Evolutionary conservation across 2,888 invertebrate genomes (phyloP).

Genomic region (Netelia inedita): DNA sequence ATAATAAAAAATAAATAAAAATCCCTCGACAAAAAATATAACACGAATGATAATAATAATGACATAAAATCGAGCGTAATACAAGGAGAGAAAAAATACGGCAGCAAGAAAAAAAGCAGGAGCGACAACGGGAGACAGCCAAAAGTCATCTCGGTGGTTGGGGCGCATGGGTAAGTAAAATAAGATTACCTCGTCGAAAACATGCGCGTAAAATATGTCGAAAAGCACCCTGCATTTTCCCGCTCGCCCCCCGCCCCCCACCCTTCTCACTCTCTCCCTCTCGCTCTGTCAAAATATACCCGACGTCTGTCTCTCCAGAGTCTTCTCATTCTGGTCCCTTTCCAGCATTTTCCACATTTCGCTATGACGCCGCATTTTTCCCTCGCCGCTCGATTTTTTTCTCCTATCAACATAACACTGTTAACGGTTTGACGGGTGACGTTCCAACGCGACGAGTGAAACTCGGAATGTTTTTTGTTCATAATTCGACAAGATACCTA

Average conservation of each 20-base stretch:
- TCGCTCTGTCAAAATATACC: conserved; percentile 39
- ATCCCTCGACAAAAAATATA: conserved; percentile 7
- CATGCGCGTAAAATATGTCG: conserved; percentile 74
- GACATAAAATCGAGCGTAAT: conserved; percentile 47
- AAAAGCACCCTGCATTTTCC: conserved; percentile 57
- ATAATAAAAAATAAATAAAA: conserved; percentile 42
- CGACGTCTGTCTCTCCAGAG: conserved; percentile 47
- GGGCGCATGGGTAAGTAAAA: conserved; percentile 74
- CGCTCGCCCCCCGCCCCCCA: conserved; percentile 31
- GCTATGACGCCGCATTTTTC: conserved; percentile 7
- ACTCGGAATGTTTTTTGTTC: neutral
- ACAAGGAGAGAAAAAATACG: conserved; percentile 42
- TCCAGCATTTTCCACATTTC: conserved; percentile 19
- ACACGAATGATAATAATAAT: conserved; percentile 42
- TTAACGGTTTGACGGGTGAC: neutral
- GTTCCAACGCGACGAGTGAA: conserved; percentile 3
- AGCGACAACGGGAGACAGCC: conserved; percentile 48
- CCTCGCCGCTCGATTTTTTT: neutral
- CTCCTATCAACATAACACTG: neutral
- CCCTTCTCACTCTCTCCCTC: conserved; percentile 33
- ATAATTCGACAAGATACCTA: neutral
- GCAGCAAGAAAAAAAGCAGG: neutral
- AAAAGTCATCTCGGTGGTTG: conserved; percentile 51
- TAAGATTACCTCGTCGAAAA: conserved; percentile 74
- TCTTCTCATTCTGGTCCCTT: conserved; percentile 19